A percentile compares a stretch with the other conserved stretches of the same genome.
These are phyloP conservation scores for Molossus alvarezi DNA, from an alignment of 2,797 vertebrate genomes.

Conservation along the genomic window DNA sequence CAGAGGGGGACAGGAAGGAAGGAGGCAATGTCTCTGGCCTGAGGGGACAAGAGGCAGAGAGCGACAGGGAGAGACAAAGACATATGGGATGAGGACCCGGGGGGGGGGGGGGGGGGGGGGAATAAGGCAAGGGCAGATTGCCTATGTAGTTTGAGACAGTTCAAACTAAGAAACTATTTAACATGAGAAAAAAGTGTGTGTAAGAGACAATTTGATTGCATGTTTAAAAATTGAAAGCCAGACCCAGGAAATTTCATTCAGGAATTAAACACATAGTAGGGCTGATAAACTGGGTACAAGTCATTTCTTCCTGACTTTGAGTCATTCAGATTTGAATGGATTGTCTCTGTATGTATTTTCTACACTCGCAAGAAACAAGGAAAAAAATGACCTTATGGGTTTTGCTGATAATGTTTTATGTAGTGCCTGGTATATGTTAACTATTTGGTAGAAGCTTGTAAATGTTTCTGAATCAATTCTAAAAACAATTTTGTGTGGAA, in stretches of 20 bases:
- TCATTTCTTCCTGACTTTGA: not conserved
- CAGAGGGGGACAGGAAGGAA: not conserved
- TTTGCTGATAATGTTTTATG: not conserved
- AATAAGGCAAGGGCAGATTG: not conserved
- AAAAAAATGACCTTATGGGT: not conserved
- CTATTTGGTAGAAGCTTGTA: not conserved
- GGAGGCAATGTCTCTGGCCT: not conserved
- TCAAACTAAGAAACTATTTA: slow-evolving; percentile 5
- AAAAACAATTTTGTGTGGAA: slow-evolving; percentile 48
- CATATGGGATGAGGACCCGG: too few relatives aligned
- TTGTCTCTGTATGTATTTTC: not conserved
- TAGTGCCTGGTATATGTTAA: too few relatives aligned
- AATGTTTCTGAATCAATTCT: not conserved
- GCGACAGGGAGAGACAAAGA: not conserved
- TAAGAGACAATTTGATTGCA: not conserved
- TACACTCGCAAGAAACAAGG: slow-evolving; percentile 41
- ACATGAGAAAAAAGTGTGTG: not conserved
- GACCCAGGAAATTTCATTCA: not conserved
- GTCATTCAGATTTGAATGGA: not conserved
- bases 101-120: not conserved
- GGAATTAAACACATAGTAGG: not conserved
- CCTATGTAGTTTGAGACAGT: not conserved
- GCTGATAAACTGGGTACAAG: not conserved
- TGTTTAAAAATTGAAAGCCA: not conserved
- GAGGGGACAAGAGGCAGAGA: not conserved